phyloP scores from a whole-genome alignment of 2,888 invertebrate genomes.

The Serripes groenlandicus region DNA sequence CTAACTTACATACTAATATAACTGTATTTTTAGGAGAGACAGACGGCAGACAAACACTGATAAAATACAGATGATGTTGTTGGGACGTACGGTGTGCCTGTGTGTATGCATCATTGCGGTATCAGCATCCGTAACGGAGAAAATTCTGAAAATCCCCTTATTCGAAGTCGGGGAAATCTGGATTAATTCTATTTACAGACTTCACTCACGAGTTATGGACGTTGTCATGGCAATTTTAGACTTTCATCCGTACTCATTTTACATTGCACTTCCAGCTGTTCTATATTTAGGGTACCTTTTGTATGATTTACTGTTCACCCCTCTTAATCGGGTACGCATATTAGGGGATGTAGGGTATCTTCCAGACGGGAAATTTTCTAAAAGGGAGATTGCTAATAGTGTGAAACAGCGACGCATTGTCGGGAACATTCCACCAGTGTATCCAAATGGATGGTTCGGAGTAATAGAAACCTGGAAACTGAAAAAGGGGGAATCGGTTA shows the following conservation, averaged over 20 bases:
- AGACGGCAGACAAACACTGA: too few species aligned
- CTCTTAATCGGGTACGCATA: constrained; percentile 79
- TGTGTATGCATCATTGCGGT: constrained; percentile 63
- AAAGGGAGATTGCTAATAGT: constrained; percentile 81
- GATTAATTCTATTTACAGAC: constrained; percentile 68
- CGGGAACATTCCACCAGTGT: constrained; percentile 93
- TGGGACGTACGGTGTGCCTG: constrained; percentile 16
- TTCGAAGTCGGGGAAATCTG: constrained; percentile 77
- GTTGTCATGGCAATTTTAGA: constrained; percentile 61
- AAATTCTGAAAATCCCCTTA: constrained; percentile 72
- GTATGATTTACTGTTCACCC: constrained; percentile 75
- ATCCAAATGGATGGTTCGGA: constrained; percentile 98
- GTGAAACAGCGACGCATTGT: constrained; percentile 87
- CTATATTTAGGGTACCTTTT: constrained; percentile 59
- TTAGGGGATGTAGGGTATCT: constrained; percentile 84
- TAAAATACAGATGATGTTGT: too few species aligned
- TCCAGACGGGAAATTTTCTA: constrained; percentile 76
- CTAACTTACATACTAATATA: too few species aligned
- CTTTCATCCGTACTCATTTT: constrained; percentile 68
- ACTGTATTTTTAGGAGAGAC: too few species aligned
- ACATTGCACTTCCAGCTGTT: constrained; percentile 60
- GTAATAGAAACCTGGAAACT: too few species aligned
- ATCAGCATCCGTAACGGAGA: constrained; percentile 70
- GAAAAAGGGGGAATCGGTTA: too few species aligned
- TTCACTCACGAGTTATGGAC: constrained; percentile 50